A percentile compares a stretch with the other conserved stretches of the same genome.
Conservation (phyloP, 2,888 invertebrate species). For the Sialis fuliginosa region DNA sequence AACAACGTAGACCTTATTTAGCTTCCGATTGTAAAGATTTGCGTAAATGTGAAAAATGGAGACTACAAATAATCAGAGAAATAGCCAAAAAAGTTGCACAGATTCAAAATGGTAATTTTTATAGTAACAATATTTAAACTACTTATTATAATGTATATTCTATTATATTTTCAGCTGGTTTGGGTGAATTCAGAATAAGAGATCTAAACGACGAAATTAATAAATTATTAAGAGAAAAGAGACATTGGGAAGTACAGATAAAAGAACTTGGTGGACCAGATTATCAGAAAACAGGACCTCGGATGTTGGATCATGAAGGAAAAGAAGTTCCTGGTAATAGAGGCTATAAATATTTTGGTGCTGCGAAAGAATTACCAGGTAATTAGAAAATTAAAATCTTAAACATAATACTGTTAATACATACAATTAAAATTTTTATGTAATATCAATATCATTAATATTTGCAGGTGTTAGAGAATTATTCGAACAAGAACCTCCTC, state of each 20-base stretch:
- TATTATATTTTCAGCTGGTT: conserved; percentile 50
- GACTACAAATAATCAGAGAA: conserved; percentile 92
- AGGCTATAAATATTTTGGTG: conserved; percentile 98
- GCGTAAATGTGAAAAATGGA: conserved; percentile 87
- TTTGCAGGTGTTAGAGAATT: conserved; percentile 74
- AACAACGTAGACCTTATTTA: conserved; percentile 78
- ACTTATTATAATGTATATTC: conserved; percentile 1
- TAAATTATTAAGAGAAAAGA: conserved; percentile 84
- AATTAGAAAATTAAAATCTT: conserved; percentile 6
- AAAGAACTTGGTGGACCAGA: conserved; percentile 90
- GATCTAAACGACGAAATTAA: conserved; percentile 99
- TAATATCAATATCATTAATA: background rate
- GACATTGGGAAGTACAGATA: conserved; percentile 97
- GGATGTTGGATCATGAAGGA: conserved; percentile 85
- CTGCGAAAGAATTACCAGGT: conserved; percentile 92
- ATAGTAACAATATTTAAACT: background rate
- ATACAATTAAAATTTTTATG: background rate
- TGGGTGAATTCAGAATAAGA: conserved; percentile 96
- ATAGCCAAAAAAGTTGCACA: conserved; percentile 97
- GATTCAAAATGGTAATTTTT: conserved; percentile 75
- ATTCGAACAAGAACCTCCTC: conserved; percentile 90
- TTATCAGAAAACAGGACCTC: conserved; percentile 76
- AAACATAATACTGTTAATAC: background rate
- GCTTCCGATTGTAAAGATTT: conserved; percentile 91
- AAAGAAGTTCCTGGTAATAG: conserved; percentile 95